Conservation (phyloP, 2,113 vertebrate species). For the Solenodon paradoxus region DNA sequence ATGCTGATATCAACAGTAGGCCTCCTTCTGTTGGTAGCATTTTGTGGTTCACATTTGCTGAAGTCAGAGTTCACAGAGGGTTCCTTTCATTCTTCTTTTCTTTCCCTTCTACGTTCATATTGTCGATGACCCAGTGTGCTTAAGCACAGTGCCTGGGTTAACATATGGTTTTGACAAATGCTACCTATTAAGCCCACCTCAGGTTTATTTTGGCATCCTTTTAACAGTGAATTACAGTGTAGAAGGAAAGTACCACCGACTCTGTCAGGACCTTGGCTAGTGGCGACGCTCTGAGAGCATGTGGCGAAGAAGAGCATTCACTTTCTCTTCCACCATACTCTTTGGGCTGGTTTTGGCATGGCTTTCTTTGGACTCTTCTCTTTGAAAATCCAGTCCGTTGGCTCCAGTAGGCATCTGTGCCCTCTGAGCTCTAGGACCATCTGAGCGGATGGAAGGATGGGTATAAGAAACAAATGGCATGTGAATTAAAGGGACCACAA, state of each 20-base stretch:
- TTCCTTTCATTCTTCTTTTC: neutral
- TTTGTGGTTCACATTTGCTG: neutral
- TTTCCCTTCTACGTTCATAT: neutral
- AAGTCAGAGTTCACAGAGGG: neutral
- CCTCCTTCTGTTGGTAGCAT: accelerated
- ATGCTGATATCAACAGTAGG: too few relatives aligned
- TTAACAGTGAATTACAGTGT: neutral
- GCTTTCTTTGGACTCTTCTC: neutral
- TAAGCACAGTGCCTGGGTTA: neutral
- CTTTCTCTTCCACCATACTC: neutral
- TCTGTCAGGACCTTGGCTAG: neutral
- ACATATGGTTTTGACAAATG: neutral
- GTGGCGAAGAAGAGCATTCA: neutral
- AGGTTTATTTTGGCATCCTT: neutral
- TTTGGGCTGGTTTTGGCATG: neutral
- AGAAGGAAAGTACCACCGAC: neutral
- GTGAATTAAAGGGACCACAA: neutral
- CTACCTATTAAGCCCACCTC: neutral
- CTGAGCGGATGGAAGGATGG: accelerated
- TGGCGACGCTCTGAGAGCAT: neutral
- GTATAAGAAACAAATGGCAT: neutral
- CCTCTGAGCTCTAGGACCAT: neutral
- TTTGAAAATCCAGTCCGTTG: neutral
- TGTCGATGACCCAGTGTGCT: neutral
- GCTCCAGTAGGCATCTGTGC: too few relatives aligned